These are phyloP conservation scores for Eleginops maclovinus DNA, from an alignment of 2,113 vertebrate species.

Conservation along the genomic window DNA sequence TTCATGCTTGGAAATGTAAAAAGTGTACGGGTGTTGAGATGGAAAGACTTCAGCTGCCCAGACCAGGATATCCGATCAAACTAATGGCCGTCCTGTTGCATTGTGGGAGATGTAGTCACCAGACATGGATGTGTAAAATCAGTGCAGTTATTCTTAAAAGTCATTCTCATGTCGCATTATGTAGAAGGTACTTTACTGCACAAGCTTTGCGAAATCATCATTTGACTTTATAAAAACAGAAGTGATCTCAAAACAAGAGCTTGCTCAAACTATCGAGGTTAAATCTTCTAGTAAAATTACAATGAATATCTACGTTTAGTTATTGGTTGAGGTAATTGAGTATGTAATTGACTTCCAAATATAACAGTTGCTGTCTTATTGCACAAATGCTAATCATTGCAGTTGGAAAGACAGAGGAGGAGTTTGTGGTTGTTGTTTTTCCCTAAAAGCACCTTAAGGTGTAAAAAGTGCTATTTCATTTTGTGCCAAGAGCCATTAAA, in stretches of 20 bases:
- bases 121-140: background rate
- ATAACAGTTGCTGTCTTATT: conserved; percentile 9
- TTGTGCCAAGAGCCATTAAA: conserved; percentile 43
- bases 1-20: no score
- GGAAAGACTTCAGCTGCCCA: background rate
- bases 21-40: background rate
- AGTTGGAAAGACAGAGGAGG: background rate
- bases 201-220: background rate
- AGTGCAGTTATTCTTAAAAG: background rate
- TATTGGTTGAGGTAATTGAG: background rate
- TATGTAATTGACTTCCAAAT: background rate
- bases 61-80: background rate
- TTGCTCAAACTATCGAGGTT: background rate
- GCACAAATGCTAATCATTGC: background rate
- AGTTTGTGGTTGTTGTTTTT: conserved; percentile 1
- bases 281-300: background rate
- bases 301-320: background rate
- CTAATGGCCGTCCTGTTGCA: background rate
- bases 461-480: conserved; percentile 32
- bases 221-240: background rate
- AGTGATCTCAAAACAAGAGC: background rate
- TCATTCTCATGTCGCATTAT: background rate
- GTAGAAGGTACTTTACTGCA: background rate
- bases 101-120: conserved; percentile 3
- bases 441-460: conserved; percentile 33